Evolutionary conservation across 2,888 invertebrate species (phyloP), one percentile per base, ranked within the genome.

Genomic region (Hesperia comma): DNA sequence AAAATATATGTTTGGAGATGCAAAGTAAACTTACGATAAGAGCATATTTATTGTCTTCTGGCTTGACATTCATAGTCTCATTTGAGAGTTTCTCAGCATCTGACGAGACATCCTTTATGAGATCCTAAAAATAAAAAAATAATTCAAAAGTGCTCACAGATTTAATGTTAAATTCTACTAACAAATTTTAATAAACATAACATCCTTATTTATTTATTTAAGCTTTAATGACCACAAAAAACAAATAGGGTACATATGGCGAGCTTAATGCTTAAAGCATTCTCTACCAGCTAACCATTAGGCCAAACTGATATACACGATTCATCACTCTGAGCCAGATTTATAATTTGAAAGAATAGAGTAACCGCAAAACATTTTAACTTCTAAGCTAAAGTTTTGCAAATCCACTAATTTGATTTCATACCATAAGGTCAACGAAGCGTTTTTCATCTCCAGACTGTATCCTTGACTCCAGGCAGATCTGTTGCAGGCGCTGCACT

Each of bases 371-470:
- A 5, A 41, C 12, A 14, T 8, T 41, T 14, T 41, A 43, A 43
- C 12, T 43, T 15, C 15, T 37, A 17, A 17, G n/a, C 6, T 17
- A 17, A 14, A 17, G 1, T 5, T 17, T 17, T 7, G 15, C 15
- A 46, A 46, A 15, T 17, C 7, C 17, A 14, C n/a, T 26, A 2
- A 1, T 12, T 19, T 43, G 14, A 46, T 17, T 40, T 1, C 26
- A 71, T 73, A 91, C 90, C 75, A 85, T 85, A 32, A 90, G 79
- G 68, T 91, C 90, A 1, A 91, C 87, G 46, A 91, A 84, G 26
- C 88, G 83, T 61, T 75, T 81, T 26, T 79, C 76, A 3, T 76
- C 73, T 0, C 75, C 80, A 1, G 71, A 76, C 0, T 73, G 68
- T 0, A 82, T 85, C 0, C 86, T 71, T 2, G 79, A 73, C 64